These are phyloP conservation scores for Xiphorhynchus elegans DNA, from an alignment of 2,113 vertebrate genomes.

Conservation along the genomic window DNA sequence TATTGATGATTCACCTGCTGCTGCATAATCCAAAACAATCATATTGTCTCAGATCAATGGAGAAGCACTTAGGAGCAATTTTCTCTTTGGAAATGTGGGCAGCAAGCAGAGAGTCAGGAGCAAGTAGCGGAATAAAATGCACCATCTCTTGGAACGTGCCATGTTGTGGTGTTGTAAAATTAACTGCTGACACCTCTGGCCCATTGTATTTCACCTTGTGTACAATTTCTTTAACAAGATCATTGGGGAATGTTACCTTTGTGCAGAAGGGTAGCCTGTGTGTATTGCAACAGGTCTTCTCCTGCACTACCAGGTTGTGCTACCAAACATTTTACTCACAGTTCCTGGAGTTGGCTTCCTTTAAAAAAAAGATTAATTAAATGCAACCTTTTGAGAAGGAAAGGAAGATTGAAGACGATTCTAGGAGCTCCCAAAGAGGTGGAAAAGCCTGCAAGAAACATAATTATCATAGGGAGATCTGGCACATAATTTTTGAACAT, in stretches of 20 bases:
- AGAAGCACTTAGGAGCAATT: slow-evolving; percentile 56
- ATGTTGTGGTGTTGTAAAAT: not conserved
- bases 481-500: not conserved
- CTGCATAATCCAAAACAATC: slow-evolving; percentile 2
- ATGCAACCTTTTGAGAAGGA: not conserved
- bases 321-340: not conserved
- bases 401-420: not conserved
- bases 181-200: not conserved
- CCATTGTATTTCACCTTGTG: not conserved
- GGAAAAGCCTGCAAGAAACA: not conserved
- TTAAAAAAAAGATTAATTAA: not conserved
- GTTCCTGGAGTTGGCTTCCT: not conserved
- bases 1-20: not conserved
- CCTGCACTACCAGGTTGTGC: not conserved
- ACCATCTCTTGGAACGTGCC: not conserved
- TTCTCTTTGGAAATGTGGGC: slow-evolving; percentile 19
- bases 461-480: not conserved
- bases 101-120: not conserved
- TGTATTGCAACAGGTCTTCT: not conserved
- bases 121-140: not conserved
- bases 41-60: slow-evolving; percentile 13
- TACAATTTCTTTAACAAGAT: not conserved
- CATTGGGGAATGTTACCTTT: not conserved
- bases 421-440: not conserved
- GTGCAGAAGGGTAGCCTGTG: not conserved